Base-by-base conservation (phyloP, 2,888 invertebrate species). In the Vannuccia rotundouncinata region DNA sequence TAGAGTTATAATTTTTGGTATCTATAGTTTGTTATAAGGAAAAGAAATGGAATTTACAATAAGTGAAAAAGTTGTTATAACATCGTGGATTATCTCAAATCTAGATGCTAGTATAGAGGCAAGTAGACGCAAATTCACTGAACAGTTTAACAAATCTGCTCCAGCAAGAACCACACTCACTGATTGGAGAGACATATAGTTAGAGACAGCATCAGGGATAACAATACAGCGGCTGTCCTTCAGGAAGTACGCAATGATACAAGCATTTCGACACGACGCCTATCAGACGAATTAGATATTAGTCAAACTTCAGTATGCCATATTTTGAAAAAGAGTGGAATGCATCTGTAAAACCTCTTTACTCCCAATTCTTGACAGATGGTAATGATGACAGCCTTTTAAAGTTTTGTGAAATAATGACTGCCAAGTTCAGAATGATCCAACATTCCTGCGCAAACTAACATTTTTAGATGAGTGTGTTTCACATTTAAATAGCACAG, bases 151-250 rank as follows among this genome's bases (percentile, higher is more conserved):
- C 66, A 13, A 66, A 66, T 17, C 66, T 66, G 10, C 22, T 66
- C 66, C 66, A 2, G 10, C 66, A 66, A 66, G 22, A 66, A 66
- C 5, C 25, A 66, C 66, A 66, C 22, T 66, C 2, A 66, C 25
- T 66, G 66, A 66, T 66, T 66, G 66, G 22, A 66, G 66, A 66
- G 66, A 66, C 66, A 66, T 22, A 22, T 66, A 22, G 66, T 66
- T 66, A 66, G 66, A 66, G 66, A 66, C 66, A 66, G 66, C 66
- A 66, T n/a, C 22, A 66, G 22, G 66, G 66, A 5, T 66, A 27
- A 66, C 22, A 66, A 66, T 66, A 66, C 66, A 66, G 66, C 25
- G 66, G 66, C 66, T 66, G 66, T 66, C 66, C 66, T 66, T 66
- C 66, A 66, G 13, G 66, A 66, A 66, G 25, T 66, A 66, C 25